A percentile compares a stretch with the other conserved stretches of the same genome.
These are phyloP conservation scores for Parauchenoglanis punctatus DNA, from an alignment of 2,797 vertebrate genomes.

Conservation along the genomic window DNA sequence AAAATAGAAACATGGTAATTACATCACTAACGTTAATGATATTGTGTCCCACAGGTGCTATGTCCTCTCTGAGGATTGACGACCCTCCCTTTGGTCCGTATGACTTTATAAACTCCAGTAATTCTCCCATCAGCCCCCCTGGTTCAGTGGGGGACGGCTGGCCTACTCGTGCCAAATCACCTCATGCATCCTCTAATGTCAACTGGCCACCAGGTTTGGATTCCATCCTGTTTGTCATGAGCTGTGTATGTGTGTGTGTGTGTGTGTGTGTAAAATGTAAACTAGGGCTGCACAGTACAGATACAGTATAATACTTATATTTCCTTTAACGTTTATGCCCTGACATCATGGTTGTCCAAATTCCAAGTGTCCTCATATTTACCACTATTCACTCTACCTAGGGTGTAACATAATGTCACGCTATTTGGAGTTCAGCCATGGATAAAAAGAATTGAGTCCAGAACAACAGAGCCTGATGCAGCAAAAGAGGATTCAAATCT, in stretches of 20 bases:
- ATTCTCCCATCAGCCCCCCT: constrained; percentile 93
- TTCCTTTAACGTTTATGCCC: background rate
- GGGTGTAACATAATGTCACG: background rate
- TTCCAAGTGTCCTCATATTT: background rate
- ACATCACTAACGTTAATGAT: background rate
- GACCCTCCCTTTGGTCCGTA: constrained; percentile 91
- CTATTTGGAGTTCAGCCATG: background rate
- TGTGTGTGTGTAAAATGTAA: too few species aligned
- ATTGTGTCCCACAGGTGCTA: constrained; percentile 83
- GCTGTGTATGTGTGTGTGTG: too few species aligned
- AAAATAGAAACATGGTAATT: background rate
- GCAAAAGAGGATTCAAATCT: background rate
- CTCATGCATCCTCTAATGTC: constrained; percentile 94
- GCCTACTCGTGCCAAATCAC: constrained; percentile 98
- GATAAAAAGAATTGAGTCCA: background rate
- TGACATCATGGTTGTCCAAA: background rate
- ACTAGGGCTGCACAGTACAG: background rate
- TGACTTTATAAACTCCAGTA: constrained; percentile 92
- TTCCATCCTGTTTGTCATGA: background rate
- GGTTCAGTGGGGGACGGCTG: constrained; percentile 95
- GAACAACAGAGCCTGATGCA: background rate
- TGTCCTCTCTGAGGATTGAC: constrained; percentile 97
- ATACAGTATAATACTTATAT: background rate
- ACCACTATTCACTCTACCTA: background rate
- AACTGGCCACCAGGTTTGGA: constrained; percentile 96